Conservation (phyloP, 2,888 invertebrate genomes). For the Halictus quadricinctus region DNA sequence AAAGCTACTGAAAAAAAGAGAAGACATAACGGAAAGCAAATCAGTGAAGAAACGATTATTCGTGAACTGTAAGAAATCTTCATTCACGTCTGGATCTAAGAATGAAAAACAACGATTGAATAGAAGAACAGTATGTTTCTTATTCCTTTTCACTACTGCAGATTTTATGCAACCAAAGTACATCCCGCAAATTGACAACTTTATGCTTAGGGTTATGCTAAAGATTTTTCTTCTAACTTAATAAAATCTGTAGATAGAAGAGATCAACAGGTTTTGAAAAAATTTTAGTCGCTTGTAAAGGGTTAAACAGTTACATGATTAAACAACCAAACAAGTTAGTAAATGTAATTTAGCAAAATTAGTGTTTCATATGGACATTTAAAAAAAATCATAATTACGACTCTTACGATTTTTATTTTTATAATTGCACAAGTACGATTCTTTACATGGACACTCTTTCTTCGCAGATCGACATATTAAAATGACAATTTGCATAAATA, state of each 20-base stretch:
- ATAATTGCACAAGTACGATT: neutral
- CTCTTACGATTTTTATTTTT: neutral
- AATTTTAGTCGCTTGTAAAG: neutral
- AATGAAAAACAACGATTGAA: neutral
- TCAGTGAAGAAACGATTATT: slow-evolving; percentile 31
- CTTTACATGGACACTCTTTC: neutral
- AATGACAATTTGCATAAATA: neutral
- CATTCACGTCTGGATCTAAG: neutral
- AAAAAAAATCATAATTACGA: neutral
- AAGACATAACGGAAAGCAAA: slow-evolving; percentile 40
- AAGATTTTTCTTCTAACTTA: neutral
- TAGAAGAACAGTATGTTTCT: slow-evolving; percentile 28
- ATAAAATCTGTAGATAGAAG: neutral
- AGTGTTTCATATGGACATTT: neutral
- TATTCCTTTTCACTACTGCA: no score
- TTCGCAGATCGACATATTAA: neutral
- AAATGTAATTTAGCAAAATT: neutral
- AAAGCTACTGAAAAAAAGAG: slow-evolving; percentile 56
- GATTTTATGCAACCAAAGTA: neutral
- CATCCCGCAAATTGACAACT: neutral
- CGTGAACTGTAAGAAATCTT: slow-evolving; percentile 43
- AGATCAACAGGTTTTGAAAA: neutral
- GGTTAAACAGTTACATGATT: neutral
- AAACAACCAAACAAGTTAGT: neutral
- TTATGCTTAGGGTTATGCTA: neutral